Evolutionary conservation across 2,113 vertebrate genomes (phyloP), one percentile per base, ranked within the genome.

Genomic region (Pygoscelis antarcticus): DNA sequence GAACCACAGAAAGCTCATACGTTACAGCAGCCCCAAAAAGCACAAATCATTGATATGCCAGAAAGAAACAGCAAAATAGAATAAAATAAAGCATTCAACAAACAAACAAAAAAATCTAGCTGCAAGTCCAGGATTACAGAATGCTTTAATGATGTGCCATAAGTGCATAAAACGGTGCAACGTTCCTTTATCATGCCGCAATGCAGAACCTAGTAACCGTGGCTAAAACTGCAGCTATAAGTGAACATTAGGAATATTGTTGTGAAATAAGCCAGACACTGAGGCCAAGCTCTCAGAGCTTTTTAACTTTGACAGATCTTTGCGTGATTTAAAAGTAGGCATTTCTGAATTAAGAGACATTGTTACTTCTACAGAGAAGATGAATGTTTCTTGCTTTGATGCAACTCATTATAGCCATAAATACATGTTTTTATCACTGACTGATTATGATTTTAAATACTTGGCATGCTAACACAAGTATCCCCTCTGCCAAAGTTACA

Each of bases 381-480:
- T 9, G 11, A 96, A 77, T 3, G 85, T 65, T 36, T 79, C 87
- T 83, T 61, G 70, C 95, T 96, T 94, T 92, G 90, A 81, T 96
- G 96, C 57, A 51, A n/a, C 90, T 96, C 83, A 26, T 90, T 88
- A 80, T 44, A 75, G 85, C 88, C 95, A 93, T 88, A 83, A 89
- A 97, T 96, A 36, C 83, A 86, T 42, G 51, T 95, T 97, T 97
- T 95, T 80, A 94, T 94, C 66, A 23, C 90, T 42, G 64, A 12
- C 64, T 80, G 74, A 96, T 93, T 62, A 97, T 40, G 74, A 95
- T 96, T 96, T 97, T 91, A 77, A 97, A 89, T 85, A 47, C 65
- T 94, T 97, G 93, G 95, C 92, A 42, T 19, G 46, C 77, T 81
- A 61, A n/a, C 74, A 93, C 60, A 42, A 89, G 80, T n/a, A 80